Conservation (phyloP, 2,797 vertebrate genomes). For the Lerista edwardsae region DNA sequence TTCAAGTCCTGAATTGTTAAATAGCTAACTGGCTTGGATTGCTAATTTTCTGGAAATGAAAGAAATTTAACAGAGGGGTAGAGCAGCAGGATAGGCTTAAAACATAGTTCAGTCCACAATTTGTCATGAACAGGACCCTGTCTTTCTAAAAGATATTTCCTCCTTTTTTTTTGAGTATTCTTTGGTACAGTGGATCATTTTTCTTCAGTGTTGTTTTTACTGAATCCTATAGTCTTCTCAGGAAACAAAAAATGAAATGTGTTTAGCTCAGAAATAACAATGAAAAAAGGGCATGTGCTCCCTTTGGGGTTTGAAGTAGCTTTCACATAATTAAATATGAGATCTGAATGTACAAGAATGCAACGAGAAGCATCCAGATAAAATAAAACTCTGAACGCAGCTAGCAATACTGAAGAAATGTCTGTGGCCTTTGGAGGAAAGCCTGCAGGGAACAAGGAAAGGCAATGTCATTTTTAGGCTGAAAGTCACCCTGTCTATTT, state of each 20-base stretch:
- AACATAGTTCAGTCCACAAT: background rate
- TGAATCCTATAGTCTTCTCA: constrained; percentile 10
- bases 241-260: constrained; percentile 37
- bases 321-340: constrained; percentile 40
- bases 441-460: background rate
- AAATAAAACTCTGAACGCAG: constrained; percentile 39
- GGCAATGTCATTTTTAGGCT: constrained; percentile 9
- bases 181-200: constrained; percentile 21
- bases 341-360: constrained; percentile 17
- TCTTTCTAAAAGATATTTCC: constrained; percentile 33
- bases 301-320: constrained; percentile 31
- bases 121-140: background rate
- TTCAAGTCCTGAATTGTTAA: constrained; percentile 46
- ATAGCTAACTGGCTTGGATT: constrained; percentile 5
- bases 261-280: constrained; percentile 33
- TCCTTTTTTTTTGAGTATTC: constrained; percentile 2
- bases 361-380: constrained; percentile 24
- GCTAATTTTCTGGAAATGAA: constrained; percentile 27
- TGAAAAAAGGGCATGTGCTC: constrained; percentile 2
- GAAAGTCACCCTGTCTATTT: constrained; percentile 26
- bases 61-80: background rate
- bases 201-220: constrained; percentile 16
- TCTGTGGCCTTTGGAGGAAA: background rate
- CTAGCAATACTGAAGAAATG: constrained; percentile 10
- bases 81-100: constrained; percentile 28